Evolutionary conservation across 2,888 invertebrate species (phyloP), one percentile per base, ranked within the genome.

Genomic region (Melieria crassipennis): DNA sequence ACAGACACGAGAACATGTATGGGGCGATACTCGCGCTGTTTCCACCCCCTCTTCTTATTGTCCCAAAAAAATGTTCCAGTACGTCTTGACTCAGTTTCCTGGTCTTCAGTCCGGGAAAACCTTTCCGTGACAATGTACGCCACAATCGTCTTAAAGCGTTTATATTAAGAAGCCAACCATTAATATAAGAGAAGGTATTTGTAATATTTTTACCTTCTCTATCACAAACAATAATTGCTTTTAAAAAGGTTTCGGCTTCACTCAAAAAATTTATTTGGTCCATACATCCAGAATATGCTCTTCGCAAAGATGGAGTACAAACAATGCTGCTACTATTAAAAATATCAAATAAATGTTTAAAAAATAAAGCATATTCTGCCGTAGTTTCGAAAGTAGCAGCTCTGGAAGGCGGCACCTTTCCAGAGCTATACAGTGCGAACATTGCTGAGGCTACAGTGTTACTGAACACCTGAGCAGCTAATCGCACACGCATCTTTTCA

Each of bases 401-500:
- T 55, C 45, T 57, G 11, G 52, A 45, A 10, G 45, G 11, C 46
- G 48, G 42, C 13, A 64, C 43, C 13, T 30, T 11, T 30, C 69
- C 69, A 10, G 50, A 60, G 11, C 50, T 50, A 52, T 68, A 68
- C 4, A 52, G n/a, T 16, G 52, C 45, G n/a, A 63, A 9, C 63
- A 63, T 66, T 47, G 11, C 65, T 3, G 57, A 57, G 13, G 56
- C 55, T 30, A 67, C 67, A 1, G 58, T 64, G 4, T 65, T 58
- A 6, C 72, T 58, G 3, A 65, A 45, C 4, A 68, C 43, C 47
- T 69, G 72, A 7, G 57, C 10, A 5, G 62, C 65, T 58, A 68
- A 50, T 45, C n/a, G 58, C 43, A 72, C 66, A 16, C 52, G 55
- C 63, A 71, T 69, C n/a, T 57, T 65, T 55, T 72, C 65, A 57